These are phyloP conservation scores for Ceratotherium simum DNA, from an alignment of 2,113 vertebrate species.

Conservation along the genomic window DNA sequence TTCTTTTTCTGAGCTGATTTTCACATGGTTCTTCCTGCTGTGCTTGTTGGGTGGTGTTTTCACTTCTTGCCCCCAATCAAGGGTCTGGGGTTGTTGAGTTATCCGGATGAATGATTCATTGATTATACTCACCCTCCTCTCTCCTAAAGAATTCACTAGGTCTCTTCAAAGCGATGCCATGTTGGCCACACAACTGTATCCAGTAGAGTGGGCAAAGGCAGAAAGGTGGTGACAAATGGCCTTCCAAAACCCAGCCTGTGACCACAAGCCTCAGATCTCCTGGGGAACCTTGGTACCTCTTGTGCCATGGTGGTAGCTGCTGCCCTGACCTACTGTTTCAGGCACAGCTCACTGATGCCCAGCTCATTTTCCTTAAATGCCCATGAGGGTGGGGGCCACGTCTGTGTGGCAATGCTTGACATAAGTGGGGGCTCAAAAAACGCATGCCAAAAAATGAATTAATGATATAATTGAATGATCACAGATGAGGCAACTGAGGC, in stretches of 20 bases:
- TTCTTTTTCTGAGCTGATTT: not conserved
- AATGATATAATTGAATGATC: not conserved
- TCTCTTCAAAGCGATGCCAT: not conserved
- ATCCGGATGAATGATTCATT: not conserved
- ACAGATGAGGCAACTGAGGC: constrained; percentile 1
- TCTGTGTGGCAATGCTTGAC: not conserved
- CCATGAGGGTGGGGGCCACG: not conserved
- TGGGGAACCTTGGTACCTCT: not conserved
- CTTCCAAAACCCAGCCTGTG: not conserved
- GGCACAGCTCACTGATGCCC: not conserved
- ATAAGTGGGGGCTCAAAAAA: not conserved
- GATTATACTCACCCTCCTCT: not conserved
- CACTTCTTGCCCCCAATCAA: not conserved
- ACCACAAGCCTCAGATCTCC: not conserved
- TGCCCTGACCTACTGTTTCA: not conserved
- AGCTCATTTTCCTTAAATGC: not conserved
- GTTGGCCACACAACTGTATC: not conserved
- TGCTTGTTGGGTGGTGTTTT: not conserved
- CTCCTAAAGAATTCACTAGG: not conserved
- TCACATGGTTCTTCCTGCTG: not conserved
- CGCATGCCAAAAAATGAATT: not conserved
- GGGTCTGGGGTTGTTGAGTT: not conserved
- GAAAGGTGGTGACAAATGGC: not conserved
- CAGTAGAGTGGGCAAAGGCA: not conserved
- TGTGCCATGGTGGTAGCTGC: not conserved